A percentile compares a stretch with the other conserved stretches of the same genome.
Evolutionary conservation across 1,140 invertebrate species (phyloP).

Genomic region (Calosoma granatense): DNA sequence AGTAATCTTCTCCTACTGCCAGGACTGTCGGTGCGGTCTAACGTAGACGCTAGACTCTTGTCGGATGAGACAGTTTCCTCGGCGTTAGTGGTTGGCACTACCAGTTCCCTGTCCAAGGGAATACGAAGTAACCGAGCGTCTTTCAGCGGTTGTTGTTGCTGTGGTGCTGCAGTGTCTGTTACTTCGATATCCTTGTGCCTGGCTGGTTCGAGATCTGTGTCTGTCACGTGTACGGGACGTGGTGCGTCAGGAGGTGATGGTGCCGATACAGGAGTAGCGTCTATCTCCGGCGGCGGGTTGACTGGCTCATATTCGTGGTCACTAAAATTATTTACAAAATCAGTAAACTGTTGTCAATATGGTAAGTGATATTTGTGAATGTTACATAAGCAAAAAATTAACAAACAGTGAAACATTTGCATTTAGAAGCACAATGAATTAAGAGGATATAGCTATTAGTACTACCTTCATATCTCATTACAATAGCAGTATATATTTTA

Average conservation of each 20-base stretch:
- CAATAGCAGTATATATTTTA: too few species aligned
- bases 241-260: constrained; percentile 9
- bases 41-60: not conserved
- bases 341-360: not conserved
- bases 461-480: too few species aligned
- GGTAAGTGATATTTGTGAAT: not conserved
- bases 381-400: not conserved
- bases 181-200: not conserved
- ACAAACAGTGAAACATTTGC: not conserved
- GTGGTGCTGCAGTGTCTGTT: not conserved
- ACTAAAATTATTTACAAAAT: constrained; percentile 41
- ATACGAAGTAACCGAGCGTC: constrained; percentile 27
- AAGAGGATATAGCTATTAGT: not conserved
- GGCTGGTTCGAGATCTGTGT: constrained; percentile 10
- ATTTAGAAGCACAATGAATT: not conserved
- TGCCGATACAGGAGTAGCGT: not conserved
- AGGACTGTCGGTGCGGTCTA: not conserved
- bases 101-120: constrained; percentile 33
- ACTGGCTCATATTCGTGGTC: constrained; percentile 85
- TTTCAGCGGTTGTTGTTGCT: constrained; percentile 15
- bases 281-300: constrained; percentile 27
- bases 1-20: constrained; percentile 36
- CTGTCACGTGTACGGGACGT: constrained; percentile 13
- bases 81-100: constrained; percentile 26
- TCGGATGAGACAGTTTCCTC: not conserved